Conservation (phyloP, 2,113 vertebrate genomes). For the Paramormyrops kingsleyae region DNA sequence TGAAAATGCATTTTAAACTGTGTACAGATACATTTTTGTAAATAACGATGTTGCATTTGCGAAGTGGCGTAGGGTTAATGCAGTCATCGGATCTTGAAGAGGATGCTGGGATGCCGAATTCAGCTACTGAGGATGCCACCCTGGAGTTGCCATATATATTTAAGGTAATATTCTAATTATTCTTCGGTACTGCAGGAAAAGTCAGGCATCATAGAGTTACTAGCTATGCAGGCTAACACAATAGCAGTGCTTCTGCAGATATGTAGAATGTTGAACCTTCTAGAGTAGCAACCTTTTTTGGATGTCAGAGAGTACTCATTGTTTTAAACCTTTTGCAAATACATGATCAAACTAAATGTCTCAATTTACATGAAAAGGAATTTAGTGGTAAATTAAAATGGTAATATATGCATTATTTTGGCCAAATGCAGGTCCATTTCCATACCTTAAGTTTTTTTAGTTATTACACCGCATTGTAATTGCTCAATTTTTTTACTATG, state of each 20-base stretch:
- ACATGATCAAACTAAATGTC: neutral
- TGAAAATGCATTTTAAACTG: neutral
- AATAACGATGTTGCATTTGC: neutral
- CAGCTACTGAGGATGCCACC: conserved; percentile 31
- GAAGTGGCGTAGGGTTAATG: neutral
- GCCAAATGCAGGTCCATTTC: neutral
- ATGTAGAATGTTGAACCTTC: neutral
- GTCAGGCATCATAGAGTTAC: neutral
- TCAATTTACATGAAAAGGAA: neutral
- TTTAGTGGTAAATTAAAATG: neutral
- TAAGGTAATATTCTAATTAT: conserved; percentile 34
- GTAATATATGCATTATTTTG: neutral
- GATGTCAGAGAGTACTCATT: neutral
- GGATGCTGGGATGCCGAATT: conserved; percentile 3
- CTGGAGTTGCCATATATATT: conserved; percentile 49
- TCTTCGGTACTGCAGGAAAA: neutral
- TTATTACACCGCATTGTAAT: neutral
- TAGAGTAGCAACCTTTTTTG: neutral
- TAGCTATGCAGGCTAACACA: neutral
- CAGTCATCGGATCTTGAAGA: neutral
- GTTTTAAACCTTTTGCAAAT: neutral
- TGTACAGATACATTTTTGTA: neutral
- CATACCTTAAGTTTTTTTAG: neutral
- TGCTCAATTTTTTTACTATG: neutral
- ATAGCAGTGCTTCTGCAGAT: neutral